These are phyloP conservation scores for Akabosia matsudoensis DNA, from an alignment of 1,140 invertebrate species.

Conservation along the genomic window DNA sequence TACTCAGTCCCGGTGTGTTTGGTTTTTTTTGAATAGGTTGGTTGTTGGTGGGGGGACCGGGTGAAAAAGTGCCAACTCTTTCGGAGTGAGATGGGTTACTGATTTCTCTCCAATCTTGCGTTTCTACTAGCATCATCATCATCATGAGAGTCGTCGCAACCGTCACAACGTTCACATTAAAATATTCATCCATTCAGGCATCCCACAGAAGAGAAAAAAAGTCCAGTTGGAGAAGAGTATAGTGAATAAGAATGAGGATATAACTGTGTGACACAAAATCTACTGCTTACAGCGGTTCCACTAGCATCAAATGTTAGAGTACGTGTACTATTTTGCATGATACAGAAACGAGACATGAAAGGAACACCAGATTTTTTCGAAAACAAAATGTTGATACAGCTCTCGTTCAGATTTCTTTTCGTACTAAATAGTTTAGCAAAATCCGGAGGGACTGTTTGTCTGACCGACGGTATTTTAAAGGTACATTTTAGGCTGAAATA, in stretches of 20 bases:
- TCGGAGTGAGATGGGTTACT: slow-evolving; percentile 19
- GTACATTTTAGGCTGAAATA: no score
- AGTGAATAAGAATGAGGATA: no score
- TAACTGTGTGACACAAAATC: no score
- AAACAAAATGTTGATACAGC: not conserved
- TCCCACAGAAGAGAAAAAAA: not conserved
- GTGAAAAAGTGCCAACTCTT: slow-evolving; percentile 21
- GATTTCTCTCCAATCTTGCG: not conserved
- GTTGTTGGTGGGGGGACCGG: slow-evolving; percentile 1
- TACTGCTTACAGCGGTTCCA: no score
- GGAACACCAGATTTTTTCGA: not conserved
- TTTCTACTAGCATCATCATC: not conserved
- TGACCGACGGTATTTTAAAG: no score
- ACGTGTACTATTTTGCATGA: not conserved
- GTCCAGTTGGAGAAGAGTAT: not conserved
- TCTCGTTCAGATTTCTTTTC: no score
- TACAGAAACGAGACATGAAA: not conserved
- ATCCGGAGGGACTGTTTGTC: no score
- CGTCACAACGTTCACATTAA: not conserved
- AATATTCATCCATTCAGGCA: not conserved
- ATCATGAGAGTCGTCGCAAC: not conserved
- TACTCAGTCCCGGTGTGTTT: not conserved
- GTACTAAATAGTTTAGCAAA: no score
- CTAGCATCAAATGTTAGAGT: no score
- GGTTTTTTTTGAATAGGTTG: not conserved